Evolutionary conservation across 2,888 invertebrate species (phyloP), one percentile per base, ranked within the genome.

Genomic region (Heteromyza rotundicornis): DNA sequence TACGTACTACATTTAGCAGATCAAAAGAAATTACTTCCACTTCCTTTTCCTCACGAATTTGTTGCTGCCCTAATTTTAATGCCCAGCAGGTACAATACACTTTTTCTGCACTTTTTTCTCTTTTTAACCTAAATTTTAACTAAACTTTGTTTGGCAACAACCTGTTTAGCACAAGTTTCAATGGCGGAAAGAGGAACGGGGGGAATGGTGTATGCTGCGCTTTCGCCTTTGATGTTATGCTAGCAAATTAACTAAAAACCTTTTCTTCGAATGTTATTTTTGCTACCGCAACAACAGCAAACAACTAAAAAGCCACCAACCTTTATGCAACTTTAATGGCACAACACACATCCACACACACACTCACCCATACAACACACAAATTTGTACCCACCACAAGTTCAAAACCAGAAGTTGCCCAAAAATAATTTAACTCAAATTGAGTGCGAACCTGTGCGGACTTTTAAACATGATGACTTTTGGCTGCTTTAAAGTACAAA

Each of bases 211-310:
- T 10, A 27, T 10, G 27, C 27, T 27, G 27, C 27, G 27, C n/a
- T 32, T 32, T 12, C 32, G 32, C 16, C 74, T 73, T 74, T 74
- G 74, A 74, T 74, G 74, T 74, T 74, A 74, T 74, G 74, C 73
- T 73, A 72, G 73, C 73, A 74, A 74, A 74, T 74, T 74, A 74
- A 72, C 74, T 71, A 74, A 70, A 73, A 74, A 74, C 72, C 74
- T 70, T 51, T 72, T 65, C 67, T 70, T 71, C 71, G 63, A 61
- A 57, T 52, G 62, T 60, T 65, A 61, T 61, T 64, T 51, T 40
- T 40, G 12, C 40, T 7, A n/a, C 14, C 14, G 3, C 16, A n/a
- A n/a, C 40, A n/a, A n/a, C 2, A n/a, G 5, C 40, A 3, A 10
- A 10, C 24, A 16, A 5, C 51, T 2, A 3, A 49, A n/a, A 8